Evolutionary conservation across 2,113 vertebrate species (phyloP), one percentile per base, ranked within the genome.

Genomic region (Syngnathus floridae): DNA sequence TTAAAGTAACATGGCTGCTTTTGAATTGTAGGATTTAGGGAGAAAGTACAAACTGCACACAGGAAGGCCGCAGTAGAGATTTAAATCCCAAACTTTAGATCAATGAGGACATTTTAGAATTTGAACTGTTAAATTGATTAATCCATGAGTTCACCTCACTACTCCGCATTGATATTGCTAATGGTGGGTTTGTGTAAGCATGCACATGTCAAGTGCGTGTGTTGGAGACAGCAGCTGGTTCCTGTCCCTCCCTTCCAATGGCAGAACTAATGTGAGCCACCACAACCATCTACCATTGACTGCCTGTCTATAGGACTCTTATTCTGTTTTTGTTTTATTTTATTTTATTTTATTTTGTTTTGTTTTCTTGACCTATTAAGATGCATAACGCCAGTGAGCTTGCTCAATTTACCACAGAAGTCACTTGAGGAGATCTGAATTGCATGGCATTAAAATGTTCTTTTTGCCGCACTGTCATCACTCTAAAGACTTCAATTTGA

Each of bases 161-260:
- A 31, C 26, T 31, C 26, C 26, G 26, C 26, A 31, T 31, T 31
- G 26, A 31, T 31, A 31, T 31, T 31, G 26, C 26, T 31, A 31
- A 31, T 3, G 26, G 48, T 70, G 76, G 61, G 74, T 52, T 64
- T 46, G 70, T 48, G 36, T 21, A 52, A 22, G 62, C 14, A 56
- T 8, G 56, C 19, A 66, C 43, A 43, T 66, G 65, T 31, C 26
- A 31, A 31, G 26, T 65, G 38, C 43, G 55, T 7, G 62, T 45
- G 69, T 17, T 65, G 76, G n/a, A 63, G 68, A 59, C 66, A 83
- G 87, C 88, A 89, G 89, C 87, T 90, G 88, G 82, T 86, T 82
- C 69, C 54, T 78, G 76, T 82, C 81, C 80, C 78, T 70, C 71
- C 65, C 73, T 70, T 81, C 64, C 69, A 63, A 85, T 81, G 82